These are phyloP conservation scores for Anagyrus pseudococci DNA, from an alignment of 2,888 invertebrate genomes.

Conservation along the genomic window DNA sequence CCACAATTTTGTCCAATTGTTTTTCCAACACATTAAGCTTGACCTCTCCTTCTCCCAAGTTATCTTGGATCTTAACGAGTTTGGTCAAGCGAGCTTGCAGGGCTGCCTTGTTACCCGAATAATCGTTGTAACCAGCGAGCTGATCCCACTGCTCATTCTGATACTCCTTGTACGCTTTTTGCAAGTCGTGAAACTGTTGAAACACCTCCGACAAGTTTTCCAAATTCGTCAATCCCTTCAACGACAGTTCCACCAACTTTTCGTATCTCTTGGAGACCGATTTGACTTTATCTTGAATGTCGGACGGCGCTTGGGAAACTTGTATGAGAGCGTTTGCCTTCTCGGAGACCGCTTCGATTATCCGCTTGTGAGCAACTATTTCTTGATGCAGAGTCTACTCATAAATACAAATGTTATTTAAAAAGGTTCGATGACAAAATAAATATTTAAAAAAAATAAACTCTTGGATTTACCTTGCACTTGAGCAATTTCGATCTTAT, in stretches of 20 bases:
- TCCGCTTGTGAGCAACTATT: conserved; percentile 86
- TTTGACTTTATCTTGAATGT: conserved; percentile 74
- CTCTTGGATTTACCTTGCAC: conserved; percentile 67
- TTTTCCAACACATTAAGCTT: conserved; percentile 79
- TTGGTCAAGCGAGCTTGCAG: conserved; percentile 83
- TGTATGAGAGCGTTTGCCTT: conserved; percentile 78
- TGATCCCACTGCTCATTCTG: conserved; percentile 91
- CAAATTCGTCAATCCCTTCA: conserved; percentile 73
- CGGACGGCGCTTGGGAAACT: conserved; percentile 64
- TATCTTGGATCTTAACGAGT: conserved; percentile 81
- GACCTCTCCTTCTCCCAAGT: conserved; percentile 77
- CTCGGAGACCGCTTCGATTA: conserved; percentile 88
- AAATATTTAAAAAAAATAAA: background rate
- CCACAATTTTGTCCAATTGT: conserved; percentile 74
- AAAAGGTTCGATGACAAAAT: background rate
- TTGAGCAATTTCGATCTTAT: conserved; percentile 84
- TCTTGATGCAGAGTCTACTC: conserved; percentile 81
- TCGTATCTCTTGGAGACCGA: conserved; percentile 81
- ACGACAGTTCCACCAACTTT: conserved; percentile 71
- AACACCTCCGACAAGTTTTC: conserved; percentile 81
- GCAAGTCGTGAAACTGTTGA: conserved; percentile 85
- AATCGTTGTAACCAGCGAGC: conserved; percentile 81
- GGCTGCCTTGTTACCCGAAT: conserved; percentile 84
- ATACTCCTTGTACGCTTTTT: conserved; percentile 87
- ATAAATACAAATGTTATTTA: conserved; percentile 8